A percentile compares a stretch with the other conserved stretches of the same genome.
These are phyloP conservation scores for Caerostris darwini DNA, from an alignment of 1,140 invertebrate species.

Conservation along the genomic window DNA sequence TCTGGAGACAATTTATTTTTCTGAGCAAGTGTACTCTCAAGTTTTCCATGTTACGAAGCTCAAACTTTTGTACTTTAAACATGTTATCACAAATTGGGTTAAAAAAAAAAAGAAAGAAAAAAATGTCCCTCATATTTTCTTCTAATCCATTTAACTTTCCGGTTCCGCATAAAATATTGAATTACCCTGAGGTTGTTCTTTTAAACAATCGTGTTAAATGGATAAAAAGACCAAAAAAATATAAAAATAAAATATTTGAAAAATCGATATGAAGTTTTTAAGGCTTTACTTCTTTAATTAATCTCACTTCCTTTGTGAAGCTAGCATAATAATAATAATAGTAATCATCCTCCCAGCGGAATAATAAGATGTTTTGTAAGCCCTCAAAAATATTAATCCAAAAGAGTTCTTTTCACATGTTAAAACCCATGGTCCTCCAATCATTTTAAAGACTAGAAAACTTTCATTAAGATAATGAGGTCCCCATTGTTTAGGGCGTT, in stretches of 20 bases:
- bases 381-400: conserved; percentile 46
- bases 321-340: conserved; percentile 37
- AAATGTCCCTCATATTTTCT: not conserved
- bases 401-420: conserved; percentile 38
- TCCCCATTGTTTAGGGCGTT: conserved; percentile 49
- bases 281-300: conserved; percentile 33
- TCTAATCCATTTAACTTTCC: conserved; percentile 35
- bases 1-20: too few relatives aligned
- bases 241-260: not conserved
- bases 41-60: too few relatives aligned
- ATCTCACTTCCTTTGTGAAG: conserved; percentile 7
- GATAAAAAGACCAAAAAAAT: not conserved
- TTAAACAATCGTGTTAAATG: conserved; percentile 8
- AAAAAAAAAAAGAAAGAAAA: too few relatives aligned
- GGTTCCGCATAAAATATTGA: conserved; percentile 22
- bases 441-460: conserved; percentile 37
- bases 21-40: too few relatives aligned
- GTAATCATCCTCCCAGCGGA: conserved; percentile 45
- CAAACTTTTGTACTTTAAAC: too few relatives aligned
- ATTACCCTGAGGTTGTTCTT: not conserved
- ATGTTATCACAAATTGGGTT: too few relatives aligned
- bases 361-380: conserved; percentile 15
- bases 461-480: conserved; percentile 66
- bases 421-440: not conserved
- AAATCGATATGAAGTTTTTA: conserved; percentile 33